phyloP scores from a whole-genome alignment of 2,113 vertebrate species.

The Tetrao urogallus region DNA sequence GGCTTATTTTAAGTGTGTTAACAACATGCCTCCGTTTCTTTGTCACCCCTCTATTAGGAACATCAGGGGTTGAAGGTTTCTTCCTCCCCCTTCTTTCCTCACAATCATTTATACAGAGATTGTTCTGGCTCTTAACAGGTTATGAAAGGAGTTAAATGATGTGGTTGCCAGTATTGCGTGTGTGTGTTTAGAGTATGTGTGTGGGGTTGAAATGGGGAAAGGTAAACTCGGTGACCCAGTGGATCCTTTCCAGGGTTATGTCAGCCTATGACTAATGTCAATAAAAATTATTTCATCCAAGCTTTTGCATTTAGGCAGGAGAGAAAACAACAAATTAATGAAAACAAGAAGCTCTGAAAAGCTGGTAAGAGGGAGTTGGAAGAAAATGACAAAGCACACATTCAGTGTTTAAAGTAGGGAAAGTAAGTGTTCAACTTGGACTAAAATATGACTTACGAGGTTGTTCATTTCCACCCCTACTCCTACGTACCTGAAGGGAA shows the following conservation, averaged over 20 bases:
- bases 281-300: constrained; percentile 46
- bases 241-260: not conserved
- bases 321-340: constrained; percentile 46
- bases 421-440: not conserved
- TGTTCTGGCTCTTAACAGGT: constrained; percentile 22
- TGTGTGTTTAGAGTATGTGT: too few species aligned
- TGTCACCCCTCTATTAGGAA: not conserved
- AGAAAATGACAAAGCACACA: not conserved
- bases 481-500: constrained; percentile 59
- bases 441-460: constrained; percentile 29
- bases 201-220: not conserved
- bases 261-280: constrained; percentile 20
- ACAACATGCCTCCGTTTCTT: not conserved
- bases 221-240: constrained; percentile 8
- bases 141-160: constrained; percentile 31
- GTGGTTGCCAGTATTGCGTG: not conserved
- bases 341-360: constrained; percentile 45
- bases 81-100: not conserved
- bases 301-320: constrained; percentile 8
- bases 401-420: accelerated
- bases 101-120: not conserved
- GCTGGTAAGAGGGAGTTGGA: not conserved
- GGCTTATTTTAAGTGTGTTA: not conserved
- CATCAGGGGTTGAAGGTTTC: not conserved
- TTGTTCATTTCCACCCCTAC: constrained; percentile 38